These are phyloP conservation scores for Adelognathus sp. DNA, from an alignment of 2,888 invertebrate species.

Conservation along the genomic window DNA sequence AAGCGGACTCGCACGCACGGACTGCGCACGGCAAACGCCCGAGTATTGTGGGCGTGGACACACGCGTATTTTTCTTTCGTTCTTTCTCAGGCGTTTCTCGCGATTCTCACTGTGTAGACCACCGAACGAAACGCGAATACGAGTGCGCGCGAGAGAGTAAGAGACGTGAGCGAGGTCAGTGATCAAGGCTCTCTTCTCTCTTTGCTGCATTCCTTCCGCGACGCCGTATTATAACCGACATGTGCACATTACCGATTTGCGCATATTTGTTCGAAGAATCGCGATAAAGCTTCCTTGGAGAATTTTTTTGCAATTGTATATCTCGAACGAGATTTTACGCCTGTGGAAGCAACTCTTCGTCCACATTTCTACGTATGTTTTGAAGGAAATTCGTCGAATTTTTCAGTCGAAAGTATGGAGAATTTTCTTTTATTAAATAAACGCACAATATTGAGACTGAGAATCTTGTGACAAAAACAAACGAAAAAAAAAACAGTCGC, in stretches of 20 bases:
- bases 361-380: too few relatives aligned
- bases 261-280: slow-evolving; percentile 46
- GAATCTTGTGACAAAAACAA: too few relatives aligned
- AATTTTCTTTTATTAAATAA: too few relatives aligned
- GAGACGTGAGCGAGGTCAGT: slow-evolving; percentile 75
- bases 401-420: too few relatives aligned
- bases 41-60: slow-evolving; percentile 53
- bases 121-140: slow-evolving; percentile 26
- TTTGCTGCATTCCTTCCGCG: slow-evolving; percentile 59
- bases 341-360: too few relatives aligned
- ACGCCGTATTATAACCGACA: slow-evolving; percentile 41
- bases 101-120: slow-evolving; percentile 25
- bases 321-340: too few relatives aligned
- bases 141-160: slow-evolving; percentile 38
- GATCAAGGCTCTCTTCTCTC: slow-evolving; percentile 66
- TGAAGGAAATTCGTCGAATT: too few relatives aligned
- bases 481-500: too few relatives aligned
- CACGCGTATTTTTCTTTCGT: slow-evolving; percentile 56
- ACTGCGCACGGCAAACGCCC: neutral
- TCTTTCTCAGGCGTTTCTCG: slow-evolving; percentile 24
- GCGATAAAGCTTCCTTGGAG: slow-evolving; percentile 20
- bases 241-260: slow-evolving; percentile 44
- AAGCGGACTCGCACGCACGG: neutral
- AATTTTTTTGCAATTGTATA: slow-evolving; percentile 39
- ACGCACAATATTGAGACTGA: too few relatives aligned